Evolutionary conservation across 2,888 invertebrate species (phyloP).

Genomic region (Lepidochitona cinerea): DNA sequence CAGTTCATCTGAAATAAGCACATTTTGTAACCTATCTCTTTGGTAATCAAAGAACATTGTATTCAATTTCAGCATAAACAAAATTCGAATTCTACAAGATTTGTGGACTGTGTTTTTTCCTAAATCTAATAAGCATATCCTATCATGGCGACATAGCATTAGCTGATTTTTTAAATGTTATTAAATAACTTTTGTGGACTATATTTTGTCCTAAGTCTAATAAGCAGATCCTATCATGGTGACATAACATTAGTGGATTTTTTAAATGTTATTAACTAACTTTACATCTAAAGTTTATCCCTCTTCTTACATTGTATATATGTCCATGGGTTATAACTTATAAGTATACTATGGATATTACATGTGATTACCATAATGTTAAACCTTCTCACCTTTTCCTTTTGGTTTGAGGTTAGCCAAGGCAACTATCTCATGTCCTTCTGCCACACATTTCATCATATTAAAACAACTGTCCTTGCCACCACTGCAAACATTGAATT

Average conservation of each 20-base stretch:
- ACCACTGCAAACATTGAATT: constrained; percentile 79
- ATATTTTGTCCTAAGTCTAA: background rate
- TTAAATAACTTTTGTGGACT: no score
- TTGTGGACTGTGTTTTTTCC: background rate
- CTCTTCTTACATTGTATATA: no score
- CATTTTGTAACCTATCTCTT: no score
- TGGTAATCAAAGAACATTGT: background rate
- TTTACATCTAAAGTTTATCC: no score
- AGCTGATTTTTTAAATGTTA: no score
- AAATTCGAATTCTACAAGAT: constrained; percentile 49
- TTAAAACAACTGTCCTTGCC: constrained; percentile 99
- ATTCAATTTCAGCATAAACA: background rate
- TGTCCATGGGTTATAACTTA: no score
- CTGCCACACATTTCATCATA: constrained; percentile 96
- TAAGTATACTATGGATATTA: no score
- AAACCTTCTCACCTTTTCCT: constrained; percentile 77
- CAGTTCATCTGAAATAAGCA: constrained; percentile 78
- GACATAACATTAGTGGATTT: no score
- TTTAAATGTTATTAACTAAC: no score
- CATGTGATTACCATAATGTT: no score
- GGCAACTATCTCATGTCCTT: constrained; percentile 95
- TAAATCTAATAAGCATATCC: background rate
- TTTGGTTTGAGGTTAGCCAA: constrained; percentile 91
- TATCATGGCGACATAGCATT: background rate
- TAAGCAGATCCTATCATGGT: background rate